phyloP scores from a whole-genome alignment of 2,888 invertebrate genomes.

The Rhimphoctona megacephalus region DNA sequence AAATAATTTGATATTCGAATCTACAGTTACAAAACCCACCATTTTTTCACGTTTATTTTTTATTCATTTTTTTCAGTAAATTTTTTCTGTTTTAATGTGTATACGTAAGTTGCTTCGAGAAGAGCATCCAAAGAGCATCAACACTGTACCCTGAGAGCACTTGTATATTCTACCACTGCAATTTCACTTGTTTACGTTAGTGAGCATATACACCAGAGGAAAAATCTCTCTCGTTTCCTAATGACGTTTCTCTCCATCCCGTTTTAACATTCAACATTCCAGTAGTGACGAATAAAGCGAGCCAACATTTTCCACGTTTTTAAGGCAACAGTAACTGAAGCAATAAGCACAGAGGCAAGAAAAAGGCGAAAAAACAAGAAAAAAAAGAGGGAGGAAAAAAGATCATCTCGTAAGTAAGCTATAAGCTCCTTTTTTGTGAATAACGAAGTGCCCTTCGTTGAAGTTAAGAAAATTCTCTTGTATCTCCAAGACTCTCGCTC shows the following conservation, averaged over 20 bases:
- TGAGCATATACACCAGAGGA: slow-evolving; percentile 30
- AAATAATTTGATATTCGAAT: neutral
- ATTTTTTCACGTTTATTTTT: slow-evolving; percentile 6
- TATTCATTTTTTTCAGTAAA: neutral
- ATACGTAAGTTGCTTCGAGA: slow-evolving; percentile 5
- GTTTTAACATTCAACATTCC: slow-evolving; percentile 51
- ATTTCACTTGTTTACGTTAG: slow-evolving; percentile 63
- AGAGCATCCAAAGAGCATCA: slow-evolving; percentile 32
- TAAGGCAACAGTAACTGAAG: slow-evolving; percentile 45
- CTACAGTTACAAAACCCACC: neutral
- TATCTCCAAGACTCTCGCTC: slow-evolving; percentile 24
- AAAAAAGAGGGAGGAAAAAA: slow-evolving; percentile 29
- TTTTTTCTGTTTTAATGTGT: neutral
- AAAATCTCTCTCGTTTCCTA: slow-evolving; percentile 43
- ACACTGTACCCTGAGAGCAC: neutral
- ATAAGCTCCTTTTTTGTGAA: slow-evolving; percentile 44
- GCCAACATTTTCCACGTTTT: slow-evolving; percentile 41
- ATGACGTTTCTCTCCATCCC: slow-evolving; percentile 38
- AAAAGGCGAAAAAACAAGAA: slow-evolving; percentile 34
- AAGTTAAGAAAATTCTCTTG: slow-evolving; percentile 20
- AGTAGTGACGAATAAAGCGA: slow-evolving; percentile 12
- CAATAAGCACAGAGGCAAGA: slow-evolving; percentile 31
- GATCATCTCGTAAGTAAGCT: slow-evolving; percentile 31
- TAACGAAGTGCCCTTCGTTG: slow-evolving; percentile 57
- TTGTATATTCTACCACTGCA: slow-evolving; percentile 34